phyloP scores from a whole-genome alignment of 2,797 vertebrate genomes.

The Dallia pectoralis region DNA sequence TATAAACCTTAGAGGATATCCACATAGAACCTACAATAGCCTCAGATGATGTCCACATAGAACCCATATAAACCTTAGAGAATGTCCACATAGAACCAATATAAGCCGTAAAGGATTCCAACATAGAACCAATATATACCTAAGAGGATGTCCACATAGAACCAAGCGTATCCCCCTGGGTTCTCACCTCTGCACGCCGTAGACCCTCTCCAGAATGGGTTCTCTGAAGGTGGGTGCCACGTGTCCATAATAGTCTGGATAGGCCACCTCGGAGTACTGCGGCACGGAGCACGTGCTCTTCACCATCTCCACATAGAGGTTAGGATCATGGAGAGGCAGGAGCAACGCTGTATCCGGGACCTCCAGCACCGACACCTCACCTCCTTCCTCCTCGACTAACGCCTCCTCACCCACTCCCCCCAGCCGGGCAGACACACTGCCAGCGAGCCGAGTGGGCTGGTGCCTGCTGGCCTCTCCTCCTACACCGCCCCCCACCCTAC shows the following conservation, averaged over 20 bases:
- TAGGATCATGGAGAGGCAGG: constrained; percentile 87
- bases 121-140: too few species aligned
- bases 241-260: constrained; percentile 98
- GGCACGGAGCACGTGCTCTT: constrained; percentile 89
- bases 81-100: too few species aligned
- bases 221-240: constrained; percentile 88
- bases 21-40: too few species aligned
- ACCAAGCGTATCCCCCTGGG: not conserved
- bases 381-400: constrained; percentile 77
- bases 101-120: too few species aligned
- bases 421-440: constrained; percentile 56
- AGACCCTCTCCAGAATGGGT: constrained; percentile 88
- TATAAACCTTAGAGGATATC: too few species aligned
- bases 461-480: constrained; percentile 54
- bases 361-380: constrained; percentile 77
- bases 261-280: constrained; percentile 91
- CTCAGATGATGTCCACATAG: too few species aligned
- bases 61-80: too few species aligned
- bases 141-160: not conserved
- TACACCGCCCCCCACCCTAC: constrained; percentile 52
- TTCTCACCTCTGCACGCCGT: constrained; percentile 95
- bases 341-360: constrained; percentile 79
- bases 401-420: constrained; percentile 66
- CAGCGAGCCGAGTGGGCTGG: constrained; percentile 62
- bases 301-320: constrained; percentile 92